Base-by-base conservation (phyloP, 2,888 invertebrate species). In the Dryococelus australis region DNA sequence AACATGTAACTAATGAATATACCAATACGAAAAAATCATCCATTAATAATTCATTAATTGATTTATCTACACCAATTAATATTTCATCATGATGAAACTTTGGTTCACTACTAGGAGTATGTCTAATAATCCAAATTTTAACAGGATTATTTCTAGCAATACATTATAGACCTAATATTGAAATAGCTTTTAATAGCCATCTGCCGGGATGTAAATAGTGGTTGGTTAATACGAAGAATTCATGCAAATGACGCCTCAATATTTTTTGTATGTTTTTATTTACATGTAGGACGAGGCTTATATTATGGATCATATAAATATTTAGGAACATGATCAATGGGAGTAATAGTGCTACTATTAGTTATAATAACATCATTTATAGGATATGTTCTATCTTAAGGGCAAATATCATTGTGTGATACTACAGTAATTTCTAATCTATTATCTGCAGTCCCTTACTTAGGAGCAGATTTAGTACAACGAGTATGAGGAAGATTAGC, bases 371-470 rank as follows among this genome's bases (percentile, higher is more conserved):
- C 96, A 85, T 96, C 96, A 35, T 97, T 97, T 92, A 93, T 96
- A 93, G 96, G 96, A 0, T 97, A 97, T 93, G 96, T 96, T 0
- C 89, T 86, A 28, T 86, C 88, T 27, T 96, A 96, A 92, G 96
- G 96, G 12, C 96, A 97, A 95, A 97, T 96, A 94, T 96, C 96
- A 0, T 96, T 96, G 91, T 96, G 96, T 94, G 96, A 96, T 0
- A 96, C 96, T 0, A 96, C 96, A 79, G 96, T 96, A 24, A 96
- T 96, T 94, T 96, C 96, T 53, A 96, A 96, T 91, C 90, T 97
- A 90, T 88, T 96, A 89, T 96, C 96, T 0, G 95, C 96, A 4
- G 94, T 96, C 16, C 96, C 96, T 0, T 96, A 95, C 89, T 90
- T 96, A 92, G 96, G 96, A 24, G 92, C 91, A 87, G 92, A 91